Base-by-base conservation (phyloP, 2,797 vertebrate species). In the Falco peregrinus region DNA sequence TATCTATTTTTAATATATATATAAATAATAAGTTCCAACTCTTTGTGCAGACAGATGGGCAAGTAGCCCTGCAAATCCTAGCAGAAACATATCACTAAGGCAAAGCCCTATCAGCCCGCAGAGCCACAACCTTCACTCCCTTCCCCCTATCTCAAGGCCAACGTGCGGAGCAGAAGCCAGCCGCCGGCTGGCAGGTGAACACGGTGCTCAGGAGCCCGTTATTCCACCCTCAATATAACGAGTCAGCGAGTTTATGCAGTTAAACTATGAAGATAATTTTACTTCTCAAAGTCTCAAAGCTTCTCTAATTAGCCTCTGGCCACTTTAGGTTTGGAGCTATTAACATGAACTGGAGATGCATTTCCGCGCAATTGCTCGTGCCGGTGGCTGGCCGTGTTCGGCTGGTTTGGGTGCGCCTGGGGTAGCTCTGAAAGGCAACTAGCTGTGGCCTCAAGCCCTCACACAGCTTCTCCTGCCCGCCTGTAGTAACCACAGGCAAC, bases 361-460 rank as follows among this genome's bases (percentile, higher is more conserved):
- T 81, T 90, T 83, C 60, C 19, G 1, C 20, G 11, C 39, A 63
- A 28, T 50, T 61, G 6, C 48, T 60, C 25, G 18, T 53, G 33
- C 54, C 37, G 47, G 21, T 37, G 81, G 50, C 53, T 57, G 57
- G 47, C 59, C 1, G 0, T 10, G 41, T 70, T 61, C 0, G 0
- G 3, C 51, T 29, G 43, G 29, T 78, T 43, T 82, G 45, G 45
- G 19, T 22, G 17, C 35, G 33, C 61, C 63, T 56, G 19, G 9
- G 29, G 5, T 10, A 61, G 51, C 43, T 73, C 51, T 59, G 73
- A 20, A 19, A 43, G 37, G 15, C 53, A 65, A 24, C 29, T 50
- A 65, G 20, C 29, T 53, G 24, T 45, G 47, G 70, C 39, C 51
- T 60, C n/a, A 11, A 16, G 24, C 20, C 57, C 63, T 39, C 15